These are phyloP conservation scores for Eupithecia tripunctaria DNA, from an alignment of 2,888 invertebrate species.

Conservation along the genomic window DNA sequence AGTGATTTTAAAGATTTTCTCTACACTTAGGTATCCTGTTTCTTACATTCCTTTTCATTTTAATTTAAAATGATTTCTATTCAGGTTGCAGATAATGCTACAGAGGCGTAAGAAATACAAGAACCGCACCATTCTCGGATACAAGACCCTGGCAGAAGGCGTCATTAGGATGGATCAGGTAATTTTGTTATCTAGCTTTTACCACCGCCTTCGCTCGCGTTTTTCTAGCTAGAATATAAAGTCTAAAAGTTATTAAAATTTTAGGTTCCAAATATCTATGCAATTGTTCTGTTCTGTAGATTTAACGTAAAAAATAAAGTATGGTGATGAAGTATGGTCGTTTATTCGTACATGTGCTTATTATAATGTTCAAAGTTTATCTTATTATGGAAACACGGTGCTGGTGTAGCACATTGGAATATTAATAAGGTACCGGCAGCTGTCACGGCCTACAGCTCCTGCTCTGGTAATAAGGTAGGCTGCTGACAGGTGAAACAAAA, in stretches of 20 bases:
- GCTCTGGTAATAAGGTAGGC: not conserved
- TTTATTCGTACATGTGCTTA: not conserved
- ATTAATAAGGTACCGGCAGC: slow-evolving; percentile 6
- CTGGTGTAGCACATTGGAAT: not conserved
- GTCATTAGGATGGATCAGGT: slow-evolving; percentile 98
- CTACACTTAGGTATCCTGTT: not conserved
- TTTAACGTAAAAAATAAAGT: not conserved
- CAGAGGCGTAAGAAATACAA: slow-evolving; percentile 99
- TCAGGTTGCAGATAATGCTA: slow-evolving; percentile 94
- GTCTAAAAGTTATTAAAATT: too few species aligned
- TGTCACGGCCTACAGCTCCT: slow-evolving; percentile 7
- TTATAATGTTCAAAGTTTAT: not conserved
- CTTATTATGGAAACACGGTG: not conserved
- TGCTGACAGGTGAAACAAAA: slow-evolving; percentile 31
- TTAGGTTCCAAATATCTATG: too few species aligned
- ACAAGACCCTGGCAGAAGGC: slow-evolving; percentile 98
- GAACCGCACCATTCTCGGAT: slow-evolving; percentile 98
- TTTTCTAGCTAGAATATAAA: not conserved
- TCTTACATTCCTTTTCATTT: not conserved
- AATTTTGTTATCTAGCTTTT: slow-evolving; percentile 28
- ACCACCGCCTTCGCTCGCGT: not conserved
- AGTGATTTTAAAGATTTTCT: not conserved
- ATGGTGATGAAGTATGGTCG: too few species aligned
- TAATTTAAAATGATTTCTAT: slow-evolving; percentile 31
- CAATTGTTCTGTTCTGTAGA: not conserved